phyloP scores from a whole-genome alignment of 35 echinoderm and acorn worm species.

The Heliocidaris erythrogramma region DNA sequence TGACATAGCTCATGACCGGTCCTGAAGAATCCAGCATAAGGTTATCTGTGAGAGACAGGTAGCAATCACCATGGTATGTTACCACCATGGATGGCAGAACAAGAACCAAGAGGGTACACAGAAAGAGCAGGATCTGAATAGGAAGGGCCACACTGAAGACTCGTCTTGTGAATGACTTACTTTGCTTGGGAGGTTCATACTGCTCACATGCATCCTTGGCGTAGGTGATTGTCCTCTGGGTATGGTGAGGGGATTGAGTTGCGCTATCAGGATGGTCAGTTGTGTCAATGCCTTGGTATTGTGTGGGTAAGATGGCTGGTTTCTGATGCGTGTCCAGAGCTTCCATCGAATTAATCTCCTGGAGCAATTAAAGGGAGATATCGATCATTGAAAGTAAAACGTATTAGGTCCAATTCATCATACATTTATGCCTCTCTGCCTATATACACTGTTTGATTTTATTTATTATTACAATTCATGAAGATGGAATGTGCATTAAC shows the following conservation, averaged over 20 bases:
- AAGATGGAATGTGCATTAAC: too few species aligned
- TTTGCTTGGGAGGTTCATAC: conserved; percentile 18
- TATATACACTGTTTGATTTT: too few species aligned
- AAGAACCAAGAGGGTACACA: conserved; percentile 76
- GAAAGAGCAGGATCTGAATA: conserved; percentile 78
- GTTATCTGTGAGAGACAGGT: conserved; percentile 80
- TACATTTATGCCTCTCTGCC: too few species aligned
- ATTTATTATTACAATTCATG: too few species aligned
- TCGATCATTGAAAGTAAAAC: not conserved
- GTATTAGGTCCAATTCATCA: not conserved
- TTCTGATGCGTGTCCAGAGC: not conserved
- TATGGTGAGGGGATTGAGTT: not conserved
- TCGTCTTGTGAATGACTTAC: conserved; percentile 49
- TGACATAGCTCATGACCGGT: conserved; percentile 77
- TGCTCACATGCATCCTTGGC: conserved; percentile 20
- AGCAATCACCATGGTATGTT: conserved; percentile 68
- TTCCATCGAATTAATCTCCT: not conserved
- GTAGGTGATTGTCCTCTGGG: not conserved
- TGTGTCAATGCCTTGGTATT: not conserved
- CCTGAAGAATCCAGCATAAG: conserved; percentile 66
- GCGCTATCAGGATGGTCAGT: not conserved
- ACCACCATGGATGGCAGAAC: conserved; percentile 79
- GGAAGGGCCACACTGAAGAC: conserved; percentile 70
- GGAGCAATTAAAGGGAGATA: not conserved
- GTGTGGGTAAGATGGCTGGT: not conserved